These are phyloP conservation scores for Meloidogyne chitwoodi DNA, from an alignment of 1,140 invertebrate species.

Conservation along the genomic window DNA sequence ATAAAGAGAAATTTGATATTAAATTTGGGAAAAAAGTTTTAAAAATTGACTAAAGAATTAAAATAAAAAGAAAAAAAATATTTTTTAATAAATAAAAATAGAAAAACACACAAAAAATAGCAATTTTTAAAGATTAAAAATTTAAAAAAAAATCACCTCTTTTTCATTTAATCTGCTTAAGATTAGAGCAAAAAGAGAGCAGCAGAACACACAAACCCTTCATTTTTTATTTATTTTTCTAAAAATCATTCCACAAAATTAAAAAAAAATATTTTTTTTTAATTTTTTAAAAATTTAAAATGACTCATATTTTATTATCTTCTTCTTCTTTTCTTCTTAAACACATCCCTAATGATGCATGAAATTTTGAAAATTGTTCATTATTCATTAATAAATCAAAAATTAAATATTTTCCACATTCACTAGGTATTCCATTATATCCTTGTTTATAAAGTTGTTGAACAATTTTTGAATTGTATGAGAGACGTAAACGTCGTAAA, in stretches of 20 bases:
- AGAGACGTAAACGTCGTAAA: slow-evolving; percentile 25
- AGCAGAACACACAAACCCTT: not conserved
- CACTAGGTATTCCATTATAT: slow-evolving; percentile 14
- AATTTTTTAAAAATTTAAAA: slow-evolving; percentile 1
- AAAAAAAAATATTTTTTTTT: not conserved
- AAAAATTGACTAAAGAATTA: too few species aligned
- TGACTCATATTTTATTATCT: slow-evolving; percentile 2
- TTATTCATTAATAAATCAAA: slow-evolving; percentile 48
- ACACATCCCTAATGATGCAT: not conserved
- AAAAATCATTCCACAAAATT: not conserved
- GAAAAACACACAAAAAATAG: too few species aligned
- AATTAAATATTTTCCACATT: slow-evolving; percentile 36
- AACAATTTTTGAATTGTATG: slow-evolving; percentile 23
- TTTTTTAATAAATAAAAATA: too few species aligned
- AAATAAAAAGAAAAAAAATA: too few species aligned
- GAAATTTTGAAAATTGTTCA: slow-evolving; percentile 31
- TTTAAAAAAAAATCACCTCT: too few species aligned
- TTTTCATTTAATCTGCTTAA: too few species aligned
- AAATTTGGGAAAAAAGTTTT: too few species aligned
- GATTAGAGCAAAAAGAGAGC: too few species aligned
- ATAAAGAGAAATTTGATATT: not conserved
- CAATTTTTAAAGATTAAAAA: too few species aligned
- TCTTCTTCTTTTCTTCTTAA: not conserved
- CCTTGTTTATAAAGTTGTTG: slow-evolving; percentile 42
- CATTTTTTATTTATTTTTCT: not conserved